Conservation (phyloP, 1,140 invertebrate species). For the Mycetomoellerius zeteki region DNA sequence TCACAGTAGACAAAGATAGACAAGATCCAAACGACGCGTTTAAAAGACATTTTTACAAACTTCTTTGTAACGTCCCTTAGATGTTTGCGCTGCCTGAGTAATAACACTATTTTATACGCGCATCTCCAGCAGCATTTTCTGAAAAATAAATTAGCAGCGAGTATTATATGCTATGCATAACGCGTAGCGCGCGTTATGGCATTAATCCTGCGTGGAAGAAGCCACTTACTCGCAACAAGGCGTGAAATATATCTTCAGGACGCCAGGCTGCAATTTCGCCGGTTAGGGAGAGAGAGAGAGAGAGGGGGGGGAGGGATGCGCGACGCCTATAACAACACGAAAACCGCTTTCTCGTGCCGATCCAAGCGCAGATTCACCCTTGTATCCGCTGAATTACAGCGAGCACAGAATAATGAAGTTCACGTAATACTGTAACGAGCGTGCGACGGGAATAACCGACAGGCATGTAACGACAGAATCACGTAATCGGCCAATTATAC, state of each 20-base stretch:
- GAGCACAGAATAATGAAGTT: slow-evolving; percentile 52
- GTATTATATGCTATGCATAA: slow-evolving; percentile 48
- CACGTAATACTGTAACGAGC: slow-evolving; percentile 37
- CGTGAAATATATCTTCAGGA: slow-evolving; percentile 55
- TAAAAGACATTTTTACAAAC: background rate
- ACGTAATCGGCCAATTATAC: slow-evolving; percentile 48
- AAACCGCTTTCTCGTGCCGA: slow-evolving; percentile 24
- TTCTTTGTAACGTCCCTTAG: slow-evolving; percentile 3
- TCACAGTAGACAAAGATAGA: background rate
- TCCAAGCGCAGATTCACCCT: slow-evolving; percentile 32
- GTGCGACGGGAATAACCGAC: slow-evolving; percentile 10
- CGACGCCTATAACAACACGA: slow-evolving; percentile 12
- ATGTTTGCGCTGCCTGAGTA: background rate
- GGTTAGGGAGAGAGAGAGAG: background rate
- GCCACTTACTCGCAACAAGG: slow-evolving; percentile 60
- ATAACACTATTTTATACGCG: slow-evolving; percentile 39
- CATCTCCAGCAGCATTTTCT: slow-evolving; percentile 34
- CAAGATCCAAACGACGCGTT: background rate
- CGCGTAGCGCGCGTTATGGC: slow-evolving; percentile 23
- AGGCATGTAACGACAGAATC: slow-evolving; percentile 18
- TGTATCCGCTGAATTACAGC: slow-evolving; percentile 30
- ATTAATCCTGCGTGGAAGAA: slow-evolving; percentile 58
- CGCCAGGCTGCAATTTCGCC: slow-evolving; percentile 41
- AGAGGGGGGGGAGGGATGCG: background rate
- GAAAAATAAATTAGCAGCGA: slow-evolving; percentile 48